phyloP scores from a whole-genome alignment of 2,797 vertebrate species.

The Euthynnus affinis region DNA sequence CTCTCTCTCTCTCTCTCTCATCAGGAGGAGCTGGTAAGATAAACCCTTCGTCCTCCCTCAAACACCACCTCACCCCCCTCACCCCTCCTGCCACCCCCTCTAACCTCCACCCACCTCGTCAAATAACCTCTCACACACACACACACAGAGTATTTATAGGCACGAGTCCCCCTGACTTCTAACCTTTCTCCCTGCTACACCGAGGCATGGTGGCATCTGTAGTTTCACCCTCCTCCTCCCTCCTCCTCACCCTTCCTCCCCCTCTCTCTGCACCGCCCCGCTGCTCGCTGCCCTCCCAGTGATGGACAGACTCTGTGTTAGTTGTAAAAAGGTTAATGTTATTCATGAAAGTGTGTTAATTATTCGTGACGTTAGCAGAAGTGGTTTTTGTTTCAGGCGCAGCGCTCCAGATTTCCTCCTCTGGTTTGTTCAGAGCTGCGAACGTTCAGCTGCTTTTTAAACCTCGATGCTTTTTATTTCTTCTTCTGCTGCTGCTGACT shows the following conservation, averaged over 20 bases:
- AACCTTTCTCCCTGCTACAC: constrained; percentile 27
- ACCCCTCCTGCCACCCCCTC: background rate
- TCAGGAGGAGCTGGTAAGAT: constrained; percentile 84
- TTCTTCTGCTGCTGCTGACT: too few relatives aligned
- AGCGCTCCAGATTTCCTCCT: too few relatives aligned
- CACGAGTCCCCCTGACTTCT: constrained; percentile 18
- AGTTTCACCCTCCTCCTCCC: background rate
- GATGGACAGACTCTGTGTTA: background rate
- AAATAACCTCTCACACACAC: constrained; percentile 8
- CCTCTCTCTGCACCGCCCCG: constrained; percentile 1
- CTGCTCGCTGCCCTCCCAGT: constrained; percentile 33
- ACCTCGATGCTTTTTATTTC: too few relatives aligned
- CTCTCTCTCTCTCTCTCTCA: constrained; percentile 27
- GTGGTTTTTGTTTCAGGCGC: too few relatives aligned
- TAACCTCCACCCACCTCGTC: background rate
- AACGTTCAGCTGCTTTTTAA: too few relatives aligned
- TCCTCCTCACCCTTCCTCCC: background rate
- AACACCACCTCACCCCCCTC: background rate
- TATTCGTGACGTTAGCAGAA: too few relatives aligned
- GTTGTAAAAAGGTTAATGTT: too few relatives aligned
- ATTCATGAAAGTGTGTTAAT: too few relatives aligned
- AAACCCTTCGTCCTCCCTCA: background rate
- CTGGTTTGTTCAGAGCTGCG: too few relatives aligned
- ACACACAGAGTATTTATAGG: constrained; percentile 18
- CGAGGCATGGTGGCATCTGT: constrained; percentile 51